These are phyloP conservation scores for Puffinus mauretanicus DNA, from an alignment of 2,113 vertebrate genomes.

Conservation along the genomic window DNA sequence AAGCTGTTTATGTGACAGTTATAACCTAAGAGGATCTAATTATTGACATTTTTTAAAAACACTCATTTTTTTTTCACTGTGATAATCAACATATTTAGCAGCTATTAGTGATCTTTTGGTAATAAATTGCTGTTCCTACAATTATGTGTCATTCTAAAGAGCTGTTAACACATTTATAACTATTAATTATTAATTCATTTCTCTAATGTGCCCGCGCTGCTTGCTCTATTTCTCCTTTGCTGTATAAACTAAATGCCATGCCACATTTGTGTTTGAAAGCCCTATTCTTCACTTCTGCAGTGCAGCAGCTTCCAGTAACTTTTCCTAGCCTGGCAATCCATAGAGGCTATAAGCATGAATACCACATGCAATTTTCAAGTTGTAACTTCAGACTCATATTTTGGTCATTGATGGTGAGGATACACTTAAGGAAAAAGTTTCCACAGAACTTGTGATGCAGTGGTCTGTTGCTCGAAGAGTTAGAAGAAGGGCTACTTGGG, in stretches of 20 bases:
- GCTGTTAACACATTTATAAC: constrained; percentile 47
- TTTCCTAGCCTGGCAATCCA: not conserved
- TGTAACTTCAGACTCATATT: not conserved
- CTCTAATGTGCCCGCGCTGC: not conserved
- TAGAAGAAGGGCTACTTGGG: not conserved
- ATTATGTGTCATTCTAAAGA: constrained; percentile 19
- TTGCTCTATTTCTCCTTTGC: not conserved
- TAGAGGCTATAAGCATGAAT: not conserved
- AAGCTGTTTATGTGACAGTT: constrained; percentile 17
- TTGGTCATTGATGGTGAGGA: not conserved
- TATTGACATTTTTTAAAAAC: not conserved
- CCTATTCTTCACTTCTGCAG: not conserved
- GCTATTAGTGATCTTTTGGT: constrained; percentile 20
- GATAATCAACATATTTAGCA: constrained; percentile 24
- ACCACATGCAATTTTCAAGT: not conserved
- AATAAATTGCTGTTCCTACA: constrained; percentile 16
- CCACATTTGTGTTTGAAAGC: not conserved
- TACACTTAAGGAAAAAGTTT: not conserved
- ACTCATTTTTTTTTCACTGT: not conserved
- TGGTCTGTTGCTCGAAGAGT: not conserved
- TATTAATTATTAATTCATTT: constrained; percentile 55
- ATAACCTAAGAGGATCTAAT: not conserved
- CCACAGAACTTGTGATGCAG: not conserved
- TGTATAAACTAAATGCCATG: not conserved
- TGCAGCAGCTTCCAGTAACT: not conserved